Base-by-base conservation (phyloP, 2,888 invertebrate genomes). In the Hedya salicella region DNA sequence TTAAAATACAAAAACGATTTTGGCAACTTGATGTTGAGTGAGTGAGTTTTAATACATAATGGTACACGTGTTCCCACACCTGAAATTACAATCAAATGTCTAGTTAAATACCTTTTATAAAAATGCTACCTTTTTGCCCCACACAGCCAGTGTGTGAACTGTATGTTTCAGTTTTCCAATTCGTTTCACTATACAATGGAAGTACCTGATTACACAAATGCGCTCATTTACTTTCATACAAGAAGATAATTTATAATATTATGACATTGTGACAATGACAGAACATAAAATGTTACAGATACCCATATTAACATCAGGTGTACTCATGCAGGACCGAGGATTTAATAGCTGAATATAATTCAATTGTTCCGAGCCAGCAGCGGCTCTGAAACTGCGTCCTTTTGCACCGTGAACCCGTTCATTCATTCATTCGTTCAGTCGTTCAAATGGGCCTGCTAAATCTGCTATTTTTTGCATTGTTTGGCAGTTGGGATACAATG, bases 361-460 rank as follows among this genome's bases (percentile, higher is more conserved):
- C 86, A 87, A 89, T 89, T 86, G 88, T 87, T 85, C 84, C 83
- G 75, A 82, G 73, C 62, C 78, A 81, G 83, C 65, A 46, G 60
- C 82, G 86, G 80, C 82, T 82, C 83, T 81, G 85, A 84, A 86
- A 87, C 85, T 84, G 80, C 82, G 79, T 83, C 83, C 80, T 85
- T 84, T 81, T 78, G 79, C 75, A 66, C 70, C 70, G 72, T 74
- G 74, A 70, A 78, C 77, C 77, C 68, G 68, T 60, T 64, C 69
- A 71, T 60, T 62, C 52, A 60, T 59, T 68, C 66, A 60, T 61
- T 54, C 66, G 60, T 42, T 42, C 60, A 48, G 44, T 60, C 65
- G 53, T 59, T 54, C 48, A 60, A 66, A 66, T 61, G 66, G 66
- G 60, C 66, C 50, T 54, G 54, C 66, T 63, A 61, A 66, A 66